These are phyloP conservation scores for Hoplodrina ambigua DNA, from an alignment of 2,888 invertebrate species.

Conservation along the genomic window DNA sequence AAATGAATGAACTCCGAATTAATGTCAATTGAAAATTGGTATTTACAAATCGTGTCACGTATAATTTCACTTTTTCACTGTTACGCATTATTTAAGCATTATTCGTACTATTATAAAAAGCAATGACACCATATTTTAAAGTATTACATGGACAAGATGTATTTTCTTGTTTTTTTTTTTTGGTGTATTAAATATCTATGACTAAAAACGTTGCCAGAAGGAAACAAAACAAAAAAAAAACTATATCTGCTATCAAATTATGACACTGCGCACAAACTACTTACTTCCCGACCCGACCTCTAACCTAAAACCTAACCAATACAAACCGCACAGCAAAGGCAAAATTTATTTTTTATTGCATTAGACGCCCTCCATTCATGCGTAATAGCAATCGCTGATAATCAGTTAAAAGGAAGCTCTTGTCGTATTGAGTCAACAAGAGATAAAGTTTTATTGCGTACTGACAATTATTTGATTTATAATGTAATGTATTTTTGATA, in stretches of 20 bases:
- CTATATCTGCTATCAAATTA: neutral
- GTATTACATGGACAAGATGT: neutral
- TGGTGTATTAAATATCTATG: neutral
- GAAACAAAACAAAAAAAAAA: neutral
- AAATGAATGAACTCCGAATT: constrained; percentile 15
- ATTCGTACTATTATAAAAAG: constrained; percentile 43
- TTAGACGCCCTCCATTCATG: constrained; percentile 18
- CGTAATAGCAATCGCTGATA: constrained; percentile 47
- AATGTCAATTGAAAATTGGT: constrained; percentile 18
- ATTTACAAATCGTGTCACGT: constrained; percentile 48
- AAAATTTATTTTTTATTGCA: constrained; percentile 51
- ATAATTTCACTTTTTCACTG: constrained; percentile 62
- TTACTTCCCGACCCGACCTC: constrained; percentile 4
- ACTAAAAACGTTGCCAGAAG: neutral
- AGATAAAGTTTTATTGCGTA: constrained; percentile 53
- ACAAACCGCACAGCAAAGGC: constrained; percentile 37
- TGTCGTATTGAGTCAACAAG: constrained; percentile 53
- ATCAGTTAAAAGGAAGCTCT: constrained; percentile 56
- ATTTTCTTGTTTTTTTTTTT: neutral
- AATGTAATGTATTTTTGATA: constrained; percentile 34
- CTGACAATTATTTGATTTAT: constrained; percentile 54
- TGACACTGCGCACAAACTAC: constrained; percentile 2
- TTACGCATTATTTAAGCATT: constrained; percentile 38
- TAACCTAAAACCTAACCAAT: constrained; percentile 17
- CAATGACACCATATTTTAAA: constrained; percentile 34